Evolutionary conservation across 2,888 invertebrate species (phyloP), one percentile per base, ranked within the genome.

Genomic region (Dynastes grantii): DNA sequence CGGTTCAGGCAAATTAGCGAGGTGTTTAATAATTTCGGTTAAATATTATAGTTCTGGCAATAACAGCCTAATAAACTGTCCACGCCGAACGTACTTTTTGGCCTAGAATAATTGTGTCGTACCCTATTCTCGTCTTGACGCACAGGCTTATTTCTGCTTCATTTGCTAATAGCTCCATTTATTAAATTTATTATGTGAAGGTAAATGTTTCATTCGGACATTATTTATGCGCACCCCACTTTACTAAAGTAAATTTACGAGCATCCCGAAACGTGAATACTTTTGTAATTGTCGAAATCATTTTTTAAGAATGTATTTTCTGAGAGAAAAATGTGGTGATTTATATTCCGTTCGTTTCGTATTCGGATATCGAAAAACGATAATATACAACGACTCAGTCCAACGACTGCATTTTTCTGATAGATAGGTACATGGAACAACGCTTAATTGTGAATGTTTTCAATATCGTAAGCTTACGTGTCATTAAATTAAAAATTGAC

Each of bases 21-120:
- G 37, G 9, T 27, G 40, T 45, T 37, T 45, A 27, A 61, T 16
- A 73, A 61, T 61, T 73, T 61, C 29, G 13, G 27, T 51, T 40
- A 13, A 13, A 63, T 68, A 68, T 22, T 49, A 68, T 37, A 61
- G 32, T 58, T 73, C 40, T 73, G 73, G 73, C 73, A 73, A 73
- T 61, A 73, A 73, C 73, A 73, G 8, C 9, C 45, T 40, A 73
- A 58, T 73, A 73, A 73, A 73, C 40, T 73, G 37, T 73, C 45
- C 68, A 51, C 45, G 51, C 16, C 37, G 40, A 29, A 61, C 73
- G 22, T 29, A 22, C 49, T 45, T 40, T 9, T 61, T 63, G 61
- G 73, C 49, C 13, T 61, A 16, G 27, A 75, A 9, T 63, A 63
- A 68, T 51, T 51, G 29, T 51, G 27, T 75, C 45, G 58, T 75